Evolutionary conservation across 2,113 vertebrate genomes (phyloP).

Genomic region (Myiagra hebetior): DNA sequence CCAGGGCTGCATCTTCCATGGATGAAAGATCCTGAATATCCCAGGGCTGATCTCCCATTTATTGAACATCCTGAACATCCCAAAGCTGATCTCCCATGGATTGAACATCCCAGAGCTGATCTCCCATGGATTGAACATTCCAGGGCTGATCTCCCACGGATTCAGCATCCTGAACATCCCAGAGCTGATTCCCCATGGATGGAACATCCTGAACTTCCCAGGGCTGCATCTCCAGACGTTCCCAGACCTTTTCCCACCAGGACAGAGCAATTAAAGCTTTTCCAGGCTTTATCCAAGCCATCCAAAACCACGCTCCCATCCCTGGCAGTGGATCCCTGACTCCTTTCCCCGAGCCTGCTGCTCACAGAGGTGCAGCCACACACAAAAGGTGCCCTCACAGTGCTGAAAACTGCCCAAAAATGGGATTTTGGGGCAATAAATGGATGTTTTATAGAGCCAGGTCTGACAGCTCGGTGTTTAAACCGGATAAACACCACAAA

Average conservation of each 20-base stretch:
- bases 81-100: no score
- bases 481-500: background rate
- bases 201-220: background rate
- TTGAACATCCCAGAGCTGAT: accelerated
- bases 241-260: background rate
- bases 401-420: background rate
- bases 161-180: accelerated
- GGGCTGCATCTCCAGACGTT: background rate
- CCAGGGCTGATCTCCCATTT: background rate
- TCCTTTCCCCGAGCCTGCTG: accelerated
- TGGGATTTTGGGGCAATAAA: accelerated
- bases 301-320: accelerated
- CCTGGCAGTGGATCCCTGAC: accelerated
- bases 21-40: accelerated
- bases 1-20: background rate
- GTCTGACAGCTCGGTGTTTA: accelerated
- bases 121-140: background rate
- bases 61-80: accelerated
- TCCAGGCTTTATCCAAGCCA: background rate
- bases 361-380: background rate
- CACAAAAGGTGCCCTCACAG: accelerated
- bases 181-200: no score
- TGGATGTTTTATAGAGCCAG: accelerated
- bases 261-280: background rate
- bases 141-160: background rate